Evolutionary conservation across 2,888 invertebrate species (phyloP).

Genomic region (Atrina japonica): DNA sequence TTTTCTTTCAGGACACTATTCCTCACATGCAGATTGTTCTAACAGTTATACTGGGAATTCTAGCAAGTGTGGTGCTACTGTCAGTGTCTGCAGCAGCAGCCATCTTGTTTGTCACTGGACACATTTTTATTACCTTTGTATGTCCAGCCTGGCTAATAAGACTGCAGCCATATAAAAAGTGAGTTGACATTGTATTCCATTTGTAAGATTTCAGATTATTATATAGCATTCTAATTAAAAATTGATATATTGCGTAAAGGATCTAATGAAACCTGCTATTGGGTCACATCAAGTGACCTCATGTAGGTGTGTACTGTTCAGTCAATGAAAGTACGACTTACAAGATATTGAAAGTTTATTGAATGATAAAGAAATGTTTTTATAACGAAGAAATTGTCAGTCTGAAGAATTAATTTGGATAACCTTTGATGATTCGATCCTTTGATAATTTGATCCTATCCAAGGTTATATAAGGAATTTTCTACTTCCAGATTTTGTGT

Average conservation of each 20-base stretch:
- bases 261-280: background rate
- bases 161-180: conserved; percentile 82
- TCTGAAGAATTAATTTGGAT: no score
- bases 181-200: conserved; percentile 50
- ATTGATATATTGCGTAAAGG: background rate
- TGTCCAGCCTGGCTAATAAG: conserved; percentile 80
- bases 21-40: conserved; percentile 62
- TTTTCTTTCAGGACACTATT: conserved; percentile 52
- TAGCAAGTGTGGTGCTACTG: conserved; percentile 59
- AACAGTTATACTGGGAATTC: conserved; percentile 59
- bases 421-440: no score
- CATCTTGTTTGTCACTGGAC: conserved; percentile 70
- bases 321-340: no score
- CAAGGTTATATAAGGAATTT: no score
- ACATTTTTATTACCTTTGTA: conserved; percentile 80
- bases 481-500: no score
- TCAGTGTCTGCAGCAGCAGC: conserved; percentile 71
- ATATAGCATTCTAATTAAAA: background rate
- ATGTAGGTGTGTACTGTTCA: no score
- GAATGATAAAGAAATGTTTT: no score
- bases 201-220: background rate
- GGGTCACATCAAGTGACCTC: background rate
- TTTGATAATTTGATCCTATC: no score
- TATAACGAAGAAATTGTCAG: no score
- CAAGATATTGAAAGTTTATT: no score